A percentile compares a stretch with the other conserved stretches of the same genome.
phyloP scores from a whole-genome alignment of 2,797 vertebrate species.

The Cryptoblepharus egeriae region DNA sequence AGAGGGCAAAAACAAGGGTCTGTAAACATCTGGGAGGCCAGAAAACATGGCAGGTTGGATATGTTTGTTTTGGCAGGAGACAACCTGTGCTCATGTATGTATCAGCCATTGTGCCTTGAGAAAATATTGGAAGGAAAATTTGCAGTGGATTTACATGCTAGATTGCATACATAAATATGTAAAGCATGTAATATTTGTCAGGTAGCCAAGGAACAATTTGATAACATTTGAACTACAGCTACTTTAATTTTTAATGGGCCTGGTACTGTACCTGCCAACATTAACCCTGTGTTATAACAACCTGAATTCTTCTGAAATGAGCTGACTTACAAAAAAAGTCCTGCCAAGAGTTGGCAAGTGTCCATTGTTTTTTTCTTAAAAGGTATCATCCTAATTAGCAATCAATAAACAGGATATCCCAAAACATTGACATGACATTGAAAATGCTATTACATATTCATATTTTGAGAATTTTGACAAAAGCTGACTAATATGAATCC shows the following conservation, averaged over 20 bases:
- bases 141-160: not conserved
- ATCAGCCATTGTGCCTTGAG: accelerated
- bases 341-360: constrained; percentile 6
- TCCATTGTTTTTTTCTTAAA: not conserved
- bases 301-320: constrained; percentile 5
- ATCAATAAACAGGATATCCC: not conserved
- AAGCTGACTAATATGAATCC: not conserved
- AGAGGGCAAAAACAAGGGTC: not conserved
- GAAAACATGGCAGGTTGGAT: not conserved
- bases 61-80: not conserved
- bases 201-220: not conserved
- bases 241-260: constrained; percentile 12
- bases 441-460: constrained; percentile 33
- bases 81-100: not conserved
- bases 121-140: not conserved
- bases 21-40: not conserved
- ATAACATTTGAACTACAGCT: not conserved
- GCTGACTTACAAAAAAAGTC: not conserved
- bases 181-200: not conserved
- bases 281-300: not conserved
- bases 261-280: not conserved
- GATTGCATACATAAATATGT: not conserved
- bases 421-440: not conserved
- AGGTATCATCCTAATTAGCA: not conserved
- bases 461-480: constrained; percentile 44